Evolutionary conservation across 2,113 vertebrate species (phyloP).

Genomic region (Trichomycterus rosablanca): DNA sequence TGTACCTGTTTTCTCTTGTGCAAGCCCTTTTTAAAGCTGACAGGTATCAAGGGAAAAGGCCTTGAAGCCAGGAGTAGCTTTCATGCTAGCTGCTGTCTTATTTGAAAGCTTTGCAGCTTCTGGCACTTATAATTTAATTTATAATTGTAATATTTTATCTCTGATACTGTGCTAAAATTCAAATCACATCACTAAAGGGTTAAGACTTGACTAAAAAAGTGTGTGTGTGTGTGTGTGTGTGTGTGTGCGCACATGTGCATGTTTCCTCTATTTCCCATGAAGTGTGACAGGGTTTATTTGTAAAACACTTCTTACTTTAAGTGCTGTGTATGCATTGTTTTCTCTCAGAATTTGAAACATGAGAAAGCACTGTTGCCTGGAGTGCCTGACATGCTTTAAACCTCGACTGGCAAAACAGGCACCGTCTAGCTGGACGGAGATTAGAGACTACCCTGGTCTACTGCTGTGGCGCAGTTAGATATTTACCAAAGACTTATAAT

Average conservation of each 20-base stretch:
- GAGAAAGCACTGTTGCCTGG: no score
- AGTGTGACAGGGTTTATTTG: constrained; percentile 18
- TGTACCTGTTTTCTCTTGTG: background rate
- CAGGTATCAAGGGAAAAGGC: constrained; percentile 22
- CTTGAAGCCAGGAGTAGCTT: constrained; percentile 40
- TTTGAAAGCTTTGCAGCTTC: constrained; percentile 36
- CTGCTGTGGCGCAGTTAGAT: no score
- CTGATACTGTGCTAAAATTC: constrained; percentile 31
- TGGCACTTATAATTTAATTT: constrained; percentile 47
- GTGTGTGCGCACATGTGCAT: constrained; percentile 7
- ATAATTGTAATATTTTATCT: constrained; percentile 34
- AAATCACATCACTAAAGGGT: background rate
- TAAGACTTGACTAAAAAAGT: no score
- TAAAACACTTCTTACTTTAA: constrained; percentile 48
- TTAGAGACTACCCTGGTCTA: no score
- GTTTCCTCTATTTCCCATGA: constrained; percentile 32
- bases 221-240: no score
- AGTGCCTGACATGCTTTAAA: no score
- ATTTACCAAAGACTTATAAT: no score
- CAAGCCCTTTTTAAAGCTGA: constrained; percentile 38
- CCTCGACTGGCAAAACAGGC: no score
- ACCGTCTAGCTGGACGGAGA: no score
- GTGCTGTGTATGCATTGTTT: no score
- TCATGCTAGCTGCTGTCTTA: constrained; percentile 35
- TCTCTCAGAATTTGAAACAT: no score